Evolutionary conservation across 2,113 vertebrate species (phyloP).

Genomic region (Oenanthe oenanthe): DNA sequence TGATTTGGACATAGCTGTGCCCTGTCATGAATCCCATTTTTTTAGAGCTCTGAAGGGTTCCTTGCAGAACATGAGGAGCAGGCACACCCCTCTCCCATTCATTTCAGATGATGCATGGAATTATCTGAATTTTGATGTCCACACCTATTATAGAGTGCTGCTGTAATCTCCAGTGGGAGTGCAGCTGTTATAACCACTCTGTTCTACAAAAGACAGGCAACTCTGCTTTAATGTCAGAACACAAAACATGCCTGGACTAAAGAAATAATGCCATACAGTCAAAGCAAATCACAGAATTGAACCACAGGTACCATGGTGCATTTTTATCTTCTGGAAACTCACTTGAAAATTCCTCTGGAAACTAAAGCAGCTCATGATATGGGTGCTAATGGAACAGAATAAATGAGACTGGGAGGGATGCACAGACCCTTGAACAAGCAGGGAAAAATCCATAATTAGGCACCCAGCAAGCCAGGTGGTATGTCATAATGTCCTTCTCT

Average conservation of each 20-base stretch:
- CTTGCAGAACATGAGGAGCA: rapidly evolving
- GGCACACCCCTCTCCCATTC: neutral
- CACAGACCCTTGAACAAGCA: neutral
- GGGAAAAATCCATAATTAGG: neutral
- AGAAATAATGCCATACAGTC: neutral
- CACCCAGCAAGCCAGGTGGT: neutral
- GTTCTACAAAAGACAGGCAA: neutral
- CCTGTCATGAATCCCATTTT: neutral
- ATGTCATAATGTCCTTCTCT: neutral
- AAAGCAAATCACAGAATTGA: neutral
- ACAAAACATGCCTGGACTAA: neutral
- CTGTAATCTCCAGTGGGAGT: neutral
- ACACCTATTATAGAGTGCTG: neutral
- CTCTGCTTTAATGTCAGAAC: neutral
- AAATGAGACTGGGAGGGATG: neutral
- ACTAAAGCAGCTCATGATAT: neutral
- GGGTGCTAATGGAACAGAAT: neutral
- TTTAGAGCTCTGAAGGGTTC: neutral
- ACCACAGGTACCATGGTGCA: neutral
- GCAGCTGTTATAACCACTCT: neutral
- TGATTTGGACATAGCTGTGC: neutral
- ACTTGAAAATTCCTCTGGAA: neutral
- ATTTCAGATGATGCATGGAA: neutral
- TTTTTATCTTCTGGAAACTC: neutral
- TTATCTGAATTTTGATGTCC: neutral